Evolutionary conservation across 2,113 vertebrate genomes (phyloP), one percentile per base, ranked within the genome.

Genomic region (Sander lucioperca): DNA sequence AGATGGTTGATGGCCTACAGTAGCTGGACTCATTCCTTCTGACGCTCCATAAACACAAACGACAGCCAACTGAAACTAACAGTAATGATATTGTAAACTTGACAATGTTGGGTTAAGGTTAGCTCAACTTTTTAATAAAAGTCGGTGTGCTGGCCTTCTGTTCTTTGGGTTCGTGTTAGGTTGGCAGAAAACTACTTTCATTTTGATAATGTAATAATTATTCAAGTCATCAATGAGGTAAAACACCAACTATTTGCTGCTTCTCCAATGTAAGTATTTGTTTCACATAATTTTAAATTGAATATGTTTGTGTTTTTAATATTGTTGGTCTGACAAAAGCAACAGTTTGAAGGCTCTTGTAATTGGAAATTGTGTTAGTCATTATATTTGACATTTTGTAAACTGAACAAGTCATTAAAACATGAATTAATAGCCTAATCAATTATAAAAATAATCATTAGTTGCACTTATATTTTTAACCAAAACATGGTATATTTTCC

Each of bases 401-500:
- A n/a, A 4, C 18, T 30, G 39, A 63, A 0, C 12, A 73, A 4
- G 18, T 66, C 2, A 66, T 27, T 63, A 5, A 15, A 62, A 6
- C 23, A 79, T 30, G 14, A 27, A 56, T 74, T 2, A 69, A 48
- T 9, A 33, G 39, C 63, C 27, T 1, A 27, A 56, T 57, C 19
- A 39, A n/a, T 76, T 19, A 65, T 43, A 45, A 19, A 27, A 45
- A 18, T 45, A 23, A 21, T 16, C 43, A 45, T 43, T 16, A 18
- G 58, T 13, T 80, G 15, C 21, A 13, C 1, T 15, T n/a, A 53
- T 23, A 74, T 11, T 47, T 43, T 23, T n/a, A 19, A 74, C 19
- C 10, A 21, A 39, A 30, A 50, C 51, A 63, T 39, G 14, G 13
- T 56, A 39, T 54, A n/a, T 71, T 74, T 90, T 85, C 58, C 57